Evolutionary conservation across 2,797 vertebrate species (phyloP).

Genomic region (Anabas testudineus): DNA sequence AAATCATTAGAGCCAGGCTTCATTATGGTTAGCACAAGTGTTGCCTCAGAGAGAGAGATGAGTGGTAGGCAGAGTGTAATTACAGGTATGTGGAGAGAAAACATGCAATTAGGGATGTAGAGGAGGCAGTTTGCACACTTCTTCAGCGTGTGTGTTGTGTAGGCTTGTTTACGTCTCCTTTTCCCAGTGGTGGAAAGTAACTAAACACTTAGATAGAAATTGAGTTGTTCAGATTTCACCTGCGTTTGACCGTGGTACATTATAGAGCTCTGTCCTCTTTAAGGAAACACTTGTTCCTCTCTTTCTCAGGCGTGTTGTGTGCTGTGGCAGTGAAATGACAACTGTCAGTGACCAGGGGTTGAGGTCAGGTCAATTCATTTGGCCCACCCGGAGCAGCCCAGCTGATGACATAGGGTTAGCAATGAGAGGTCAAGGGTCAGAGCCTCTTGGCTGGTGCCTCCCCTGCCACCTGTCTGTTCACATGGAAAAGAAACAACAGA

Average conservation of each 20-base stretch:
- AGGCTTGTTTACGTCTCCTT: conserved; percentile 48
- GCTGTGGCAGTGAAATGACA: conserved; percentile 52
- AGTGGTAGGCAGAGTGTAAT: conserved; percentile 77
- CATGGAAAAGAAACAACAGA: conserved; percentile 35
- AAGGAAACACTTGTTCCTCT: neutral
- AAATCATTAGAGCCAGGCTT: conserved; percentile 79
- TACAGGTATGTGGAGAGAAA: conserved; percentile 80
- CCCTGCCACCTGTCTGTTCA: conserved; percentile 70
- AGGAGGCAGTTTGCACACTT: conserved; percentile 74
- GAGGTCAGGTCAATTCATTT: conserved; percentile 64
- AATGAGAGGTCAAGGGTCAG: conserved; percentile 55
- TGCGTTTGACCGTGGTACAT: neutral
- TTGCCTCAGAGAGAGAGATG: conserved; percentile 76
- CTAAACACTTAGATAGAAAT: conserved; percentile 11
- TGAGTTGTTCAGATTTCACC: neutral
- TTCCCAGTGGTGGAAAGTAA: conserved; percentile 26
- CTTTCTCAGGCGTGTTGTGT: conserved; percentile 46
- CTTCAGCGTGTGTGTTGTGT: conserved; percentile 51
- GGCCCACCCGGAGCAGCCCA: conserved; percentile 61
- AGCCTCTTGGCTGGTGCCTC: conserved; percentile 14
- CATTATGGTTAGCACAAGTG: conserved; percentile 75
- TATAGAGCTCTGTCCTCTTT: neutral
- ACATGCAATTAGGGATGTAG: conserved; percentile 82
- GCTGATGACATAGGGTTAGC: conserved; percentile 66
- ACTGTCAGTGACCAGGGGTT: conserved; percentile 61